Evolutionary conservation across 2,113 vertebrate species (phyloP).

Genomic region (Passer domesticus): DNA sequence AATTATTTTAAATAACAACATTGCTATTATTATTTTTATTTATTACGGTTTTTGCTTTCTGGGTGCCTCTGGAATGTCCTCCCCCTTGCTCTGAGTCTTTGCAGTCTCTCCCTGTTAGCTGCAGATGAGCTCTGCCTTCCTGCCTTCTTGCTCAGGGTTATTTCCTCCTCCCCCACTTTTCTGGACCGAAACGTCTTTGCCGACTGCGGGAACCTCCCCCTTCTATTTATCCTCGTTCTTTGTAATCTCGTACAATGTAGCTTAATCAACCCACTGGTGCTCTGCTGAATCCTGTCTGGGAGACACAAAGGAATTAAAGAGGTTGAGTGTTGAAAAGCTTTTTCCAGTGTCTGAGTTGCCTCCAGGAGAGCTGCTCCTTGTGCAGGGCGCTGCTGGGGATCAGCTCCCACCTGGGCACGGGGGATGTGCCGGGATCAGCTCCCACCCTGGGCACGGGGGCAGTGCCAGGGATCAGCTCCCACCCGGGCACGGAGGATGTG

Average conservation of each 20-base stretch:
- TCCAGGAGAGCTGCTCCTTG: background rate
- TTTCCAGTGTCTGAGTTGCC: background rate
- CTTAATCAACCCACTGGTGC: background rate
- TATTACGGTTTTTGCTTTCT: background rate
- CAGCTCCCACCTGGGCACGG: fast-evolving
- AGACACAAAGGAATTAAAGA: conserved; percentile 5
- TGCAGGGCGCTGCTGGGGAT: fast-evolving
- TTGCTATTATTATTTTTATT: background rate
- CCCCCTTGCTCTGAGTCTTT: background rate
- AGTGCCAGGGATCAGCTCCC: no score
- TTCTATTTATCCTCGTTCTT: background rate
- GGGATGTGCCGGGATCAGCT: no score
- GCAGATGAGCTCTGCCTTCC: background rate
- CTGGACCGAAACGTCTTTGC: background rate
- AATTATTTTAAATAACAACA: background rate
- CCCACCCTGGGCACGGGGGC: no score
- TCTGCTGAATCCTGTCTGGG: background rate
- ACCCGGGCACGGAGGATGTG: no score
- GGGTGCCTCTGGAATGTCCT: background rate
- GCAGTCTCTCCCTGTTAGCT: background rate
- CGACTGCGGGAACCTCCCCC: background rate
- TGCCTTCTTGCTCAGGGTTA: background rate
- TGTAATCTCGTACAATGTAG: background rate
- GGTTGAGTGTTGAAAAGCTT: background rate
- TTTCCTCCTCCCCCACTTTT: background rate